These are phyloP conservation scores for Hemibagrus wyckioides DNA, from an alignment of 2,113 vertebrate genomes.

Conservation along the genomic window DNA sequence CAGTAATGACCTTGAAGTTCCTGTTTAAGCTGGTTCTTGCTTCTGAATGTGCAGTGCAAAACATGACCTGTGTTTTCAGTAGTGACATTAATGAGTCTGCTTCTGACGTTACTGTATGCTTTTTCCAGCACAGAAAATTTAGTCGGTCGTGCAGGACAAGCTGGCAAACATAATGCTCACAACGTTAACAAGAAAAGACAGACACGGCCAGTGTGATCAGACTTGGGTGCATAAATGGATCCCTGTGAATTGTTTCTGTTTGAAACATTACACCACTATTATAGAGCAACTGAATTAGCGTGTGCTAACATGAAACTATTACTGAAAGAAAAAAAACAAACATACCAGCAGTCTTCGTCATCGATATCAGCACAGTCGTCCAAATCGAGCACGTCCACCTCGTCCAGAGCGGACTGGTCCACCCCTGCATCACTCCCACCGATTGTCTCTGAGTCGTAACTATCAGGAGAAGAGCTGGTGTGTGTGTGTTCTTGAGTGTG, in stretches of 20 bases:
- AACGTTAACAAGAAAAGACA: not conserved
- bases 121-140: not conserved
- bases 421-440: conserved; percentile 62
- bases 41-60: not conserved
- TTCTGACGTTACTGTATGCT: not conserved
- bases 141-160: not conserved
- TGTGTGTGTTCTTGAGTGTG: conserved; percentile 53
- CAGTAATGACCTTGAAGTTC: not conserved
- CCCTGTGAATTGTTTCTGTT: not conserved
- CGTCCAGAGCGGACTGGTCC: conserved; percentile 76
- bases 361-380: conserved; percentile 76
- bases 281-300: not conserved
- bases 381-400: conserved; percentile 84
- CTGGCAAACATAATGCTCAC: not conserved
- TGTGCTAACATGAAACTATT: not conserved
- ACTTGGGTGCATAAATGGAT: not conserved
- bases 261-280: not conserved
- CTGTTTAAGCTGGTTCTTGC: not conserved
- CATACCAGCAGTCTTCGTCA: conserved; percentile 87
- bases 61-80: not conserved
- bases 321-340: conserved; percentile 27
- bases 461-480: conserved; percentile 57
- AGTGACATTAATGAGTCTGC: not conserved
- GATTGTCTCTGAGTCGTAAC: conserved; percentile 69
- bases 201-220: not conserved